A percentile compares a stretch with the other conserved stretches of the same genome.
phyloP scores from a whole-genome alignment of 2,797 vertebrate species.

The Tragelaphus oryx region DNA sequence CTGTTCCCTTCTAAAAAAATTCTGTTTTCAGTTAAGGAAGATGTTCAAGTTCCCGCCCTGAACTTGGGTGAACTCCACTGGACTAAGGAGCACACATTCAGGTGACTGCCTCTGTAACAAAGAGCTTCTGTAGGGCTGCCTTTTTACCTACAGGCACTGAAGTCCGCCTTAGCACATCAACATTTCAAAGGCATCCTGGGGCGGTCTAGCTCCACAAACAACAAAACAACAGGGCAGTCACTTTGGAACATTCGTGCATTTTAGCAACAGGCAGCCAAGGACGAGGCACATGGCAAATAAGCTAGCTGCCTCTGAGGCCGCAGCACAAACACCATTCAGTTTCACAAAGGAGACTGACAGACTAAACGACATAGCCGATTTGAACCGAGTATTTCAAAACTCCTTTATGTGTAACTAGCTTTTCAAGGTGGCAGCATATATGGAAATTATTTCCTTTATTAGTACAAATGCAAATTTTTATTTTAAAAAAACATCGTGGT shows the following conservation, averaged over 20 bases:
- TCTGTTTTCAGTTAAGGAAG: neutral
- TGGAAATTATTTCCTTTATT: conserved; percentile 59
- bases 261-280: conserved; percentile 47
- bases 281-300: neutral
- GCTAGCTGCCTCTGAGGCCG: conserved; percentile 3
- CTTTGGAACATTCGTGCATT: neutral
- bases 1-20: neutral
- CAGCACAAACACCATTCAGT: neutral
- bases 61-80: conserved; percentile 22
- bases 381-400: conserved; percentile 66
- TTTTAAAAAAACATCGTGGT: conserved; percentile 36
- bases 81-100: neutral
- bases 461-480: conserved; percentile 66
- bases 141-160: neutral
- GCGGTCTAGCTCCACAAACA: conserved; percentile 1
- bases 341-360: conserved; percentile 62
- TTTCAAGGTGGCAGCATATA: conserved; percentile 55
- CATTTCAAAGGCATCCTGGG: conserved; percentile 50
- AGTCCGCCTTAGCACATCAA: neutral
- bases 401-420: conserved; percentile 58
- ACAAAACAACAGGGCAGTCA: conserved; percentile 34
- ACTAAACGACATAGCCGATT: conserved; percentile 41
- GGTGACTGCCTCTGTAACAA: neutral
- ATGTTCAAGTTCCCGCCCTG: neutral
- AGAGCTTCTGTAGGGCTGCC: neutral